A percentile compares a stretch with the other conserved stretches of the same genome.
phyloP scores from a whole-genome alignment of 2,888 invertebrate species.

The Muscina levida region DNA sequence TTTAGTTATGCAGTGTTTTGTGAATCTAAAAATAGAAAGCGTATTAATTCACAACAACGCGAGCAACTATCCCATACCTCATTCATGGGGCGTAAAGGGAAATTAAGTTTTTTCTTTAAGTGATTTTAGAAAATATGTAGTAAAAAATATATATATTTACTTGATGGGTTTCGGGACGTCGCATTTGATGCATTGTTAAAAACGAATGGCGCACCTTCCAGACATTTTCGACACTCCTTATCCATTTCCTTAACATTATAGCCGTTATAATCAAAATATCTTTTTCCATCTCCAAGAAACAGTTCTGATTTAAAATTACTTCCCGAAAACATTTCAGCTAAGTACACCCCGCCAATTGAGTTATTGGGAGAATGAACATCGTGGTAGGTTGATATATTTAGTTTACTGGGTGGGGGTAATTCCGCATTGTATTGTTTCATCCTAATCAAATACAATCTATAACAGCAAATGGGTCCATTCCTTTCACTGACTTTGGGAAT shows the following conservation, averaged over 20 bases:
- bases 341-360: constrained; percentile 85
- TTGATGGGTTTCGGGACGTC: not conserved
- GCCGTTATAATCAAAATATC: constrained; percentile 72
- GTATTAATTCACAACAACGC: too few species aligned
- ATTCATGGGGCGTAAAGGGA: too few species aligned
- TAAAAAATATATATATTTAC: constrained; percentile 31
- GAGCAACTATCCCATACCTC: too few species aligned
- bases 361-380: constrained; percentile 86
- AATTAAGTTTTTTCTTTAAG: too few species aligned
- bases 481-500: constrained; percentile 90
- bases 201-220: constrained; percentile 71
- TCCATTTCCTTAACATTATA: constrained; percentile 72
- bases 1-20: too few species aligned
- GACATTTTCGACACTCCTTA: constrained; percentile 74
- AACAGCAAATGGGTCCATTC: constrained; percentile 93
- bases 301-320: constrained; percentile 84
- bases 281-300: constrained; percentile 86
- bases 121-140: not conserved
- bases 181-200: constrained; percentile 48
- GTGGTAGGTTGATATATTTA: constrained; percentile 87
- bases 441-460: constrained; percentile 89
- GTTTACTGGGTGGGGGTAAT: constrained; percentile 85
- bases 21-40: too few species aligned
- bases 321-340: constrained; percentile 91
- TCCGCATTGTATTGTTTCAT: constrained; percentile 83